Evolutionary conservation across 2,888 invertebrate genomes (phyloP).

Genomic region (Tanypteryx hageni): DNA sequence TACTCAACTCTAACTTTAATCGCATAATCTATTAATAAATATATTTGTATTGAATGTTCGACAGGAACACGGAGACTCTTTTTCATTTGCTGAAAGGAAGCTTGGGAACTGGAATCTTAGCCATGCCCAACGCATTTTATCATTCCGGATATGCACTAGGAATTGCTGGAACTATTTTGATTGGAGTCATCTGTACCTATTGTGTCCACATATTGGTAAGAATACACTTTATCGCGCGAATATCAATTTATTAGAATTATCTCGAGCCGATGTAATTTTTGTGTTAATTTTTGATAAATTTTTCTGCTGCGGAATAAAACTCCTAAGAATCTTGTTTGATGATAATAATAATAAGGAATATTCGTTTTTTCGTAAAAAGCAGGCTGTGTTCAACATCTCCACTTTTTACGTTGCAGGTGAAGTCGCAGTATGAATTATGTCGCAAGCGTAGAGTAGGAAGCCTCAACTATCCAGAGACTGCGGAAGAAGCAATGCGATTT

Average conservation of each 20-base stretch:
- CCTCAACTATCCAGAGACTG: conserved; percentile 88
- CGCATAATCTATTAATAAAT: conserved; percentile 73
- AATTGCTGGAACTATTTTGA: conserved; percentile 85
- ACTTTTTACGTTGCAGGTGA: conserved; percentile 75
- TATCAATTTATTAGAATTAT: not conserved
- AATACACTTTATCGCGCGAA: conserved; percentile 71
- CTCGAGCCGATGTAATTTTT: no score
- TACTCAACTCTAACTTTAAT: no score
- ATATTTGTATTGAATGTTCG: conserved; percentile 73
- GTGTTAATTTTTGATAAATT: not conserved
- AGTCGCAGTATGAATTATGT: conserved; percentile 76
- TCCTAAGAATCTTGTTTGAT: no score
- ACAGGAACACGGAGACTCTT: conserved; percentile 87
- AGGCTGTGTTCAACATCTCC: not conserved
- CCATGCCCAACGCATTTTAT: conserved; percentile 92
- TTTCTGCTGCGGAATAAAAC: not conserved
- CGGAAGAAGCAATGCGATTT: conserved; percentile 86
- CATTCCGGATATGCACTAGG: conserved; percentile 91
- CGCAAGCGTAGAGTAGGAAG: conserved; percentile 78
- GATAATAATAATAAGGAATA: no score
- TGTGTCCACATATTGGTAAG: conserved; percentile 93
- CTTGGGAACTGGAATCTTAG: conserved; percentile 93
- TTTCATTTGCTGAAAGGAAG: conserved; percentile 93
- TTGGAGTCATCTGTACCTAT: conserved; percentile 94
- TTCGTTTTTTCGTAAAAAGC: not conserved